Evolutionary conservation across 2,113 vertebrate species (phyloP).

Genomic region (Larimichthys polyactis): DNA sequence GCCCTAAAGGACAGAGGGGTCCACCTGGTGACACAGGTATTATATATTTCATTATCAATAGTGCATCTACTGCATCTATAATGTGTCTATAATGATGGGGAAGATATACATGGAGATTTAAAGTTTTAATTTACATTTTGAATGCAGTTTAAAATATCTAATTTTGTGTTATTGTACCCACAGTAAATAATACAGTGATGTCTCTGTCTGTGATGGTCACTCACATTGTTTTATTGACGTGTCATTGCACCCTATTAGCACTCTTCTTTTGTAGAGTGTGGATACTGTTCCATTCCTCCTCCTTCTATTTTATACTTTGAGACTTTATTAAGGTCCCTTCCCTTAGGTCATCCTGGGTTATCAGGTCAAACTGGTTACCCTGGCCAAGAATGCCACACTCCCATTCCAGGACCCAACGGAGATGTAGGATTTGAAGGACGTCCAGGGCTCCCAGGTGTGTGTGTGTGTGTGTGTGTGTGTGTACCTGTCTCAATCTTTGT

Average conservation of each 20-base stretch:
- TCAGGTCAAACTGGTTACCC: slow-evolving; percentile 53
- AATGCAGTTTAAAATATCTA: too few species aligned
- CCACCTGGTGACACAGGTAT: slow-evolving; percentile 67
- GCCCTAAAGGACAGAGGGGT: slow-evolving; percentile 58
- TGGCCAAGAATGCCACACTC: slow-evolving; percentile 28
- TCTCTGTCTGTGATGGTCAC: neutral
- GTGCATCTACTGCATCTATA: neutral
- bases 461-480: neutral
- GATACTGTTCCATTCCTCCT: neutral
- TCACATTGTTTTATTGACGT: neutral
- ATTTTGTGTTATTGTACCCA: too few species aligned
- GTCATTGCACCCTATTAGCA: neutral
- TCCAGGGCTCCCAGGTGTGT: slow-evolving; percentile 51
- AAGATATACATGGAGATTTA: too few species aligned
- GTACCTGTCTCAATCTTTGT: neutral
- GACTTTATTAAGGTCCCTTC: neutral
- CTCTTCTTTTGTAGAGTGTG: neutral
- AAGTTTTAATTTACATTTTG: neutral
- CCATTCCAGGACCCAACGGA: slow-evolving; percentile 34
- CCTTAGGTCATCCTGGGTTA: slow-evolving; percentile 46
- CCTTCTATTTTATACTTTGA: neutral
- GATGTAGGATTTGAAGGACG: slow-evolving; percentile 59
- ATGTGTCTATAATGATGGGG: too few species aligned
- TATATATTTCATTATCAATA: neutral
- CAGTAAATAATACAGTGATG: neutral